Percentiles rank a stretch among this genome's conserved stretches.
Conservation (phyloP, 2,888 invertebrate genomes). For the Microplitis manilae region DNA sequence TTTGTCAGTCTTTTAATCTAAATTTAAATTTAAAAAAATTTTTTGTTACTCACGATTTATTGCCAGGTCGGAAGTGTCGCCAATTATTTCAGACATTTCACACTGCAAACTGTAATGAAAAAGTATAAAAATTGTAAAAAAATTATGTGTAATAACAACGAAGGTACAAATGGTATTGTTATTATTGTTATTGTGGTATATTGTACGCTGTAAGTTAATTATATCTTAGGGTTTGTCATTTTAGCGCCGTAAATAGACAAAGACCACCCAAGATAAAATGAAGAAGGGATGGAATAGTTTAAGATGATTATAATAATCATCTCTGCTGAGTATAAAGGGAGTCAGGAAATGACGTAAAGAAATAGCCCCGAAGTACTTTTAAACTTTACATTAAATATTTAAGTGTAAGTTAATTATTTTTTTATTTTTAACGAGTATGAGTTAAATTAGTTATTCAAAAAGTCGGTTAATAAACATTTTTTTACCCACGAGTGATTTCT, state of each 20-base stretch:
- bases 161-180: not conserved
- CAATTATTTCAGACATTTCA: conserved; percentile 1
- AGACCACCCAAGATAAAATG: not conserved
- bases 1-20: not conserved
- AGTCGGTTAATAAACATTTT: not conserved
- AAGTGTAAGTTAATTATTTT: not conserved
- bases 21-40: not conserved
- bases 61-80: not conserved
- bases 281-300: not conserved
- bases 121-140: not conserved
- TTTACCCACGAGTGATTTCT: conserved; percentile 40
- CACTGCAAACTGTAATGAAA: conserved; percentile 10
- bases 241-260: not conserved
- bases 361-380: not conserved
- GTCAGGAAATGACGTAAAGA: not conserved
- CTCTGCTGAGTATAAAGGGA: not conserved
- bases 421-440: not conserved
- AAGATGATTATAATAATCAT: not conserved
- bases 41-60: not conserved
- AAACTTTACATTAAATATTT: not conserved
- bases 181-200: not conserved
- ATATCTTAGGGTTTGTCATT: not conserved
- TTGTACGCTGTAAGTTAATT: not conserved
- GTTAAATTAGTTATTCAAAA: not conserved
- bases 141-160: not conserved